These are phyloP conservation scores for Cephalopterus ornatus DNA, from an alignment of 2,113 vertebrate genomes.

Conservation along the genomic window DNA sequence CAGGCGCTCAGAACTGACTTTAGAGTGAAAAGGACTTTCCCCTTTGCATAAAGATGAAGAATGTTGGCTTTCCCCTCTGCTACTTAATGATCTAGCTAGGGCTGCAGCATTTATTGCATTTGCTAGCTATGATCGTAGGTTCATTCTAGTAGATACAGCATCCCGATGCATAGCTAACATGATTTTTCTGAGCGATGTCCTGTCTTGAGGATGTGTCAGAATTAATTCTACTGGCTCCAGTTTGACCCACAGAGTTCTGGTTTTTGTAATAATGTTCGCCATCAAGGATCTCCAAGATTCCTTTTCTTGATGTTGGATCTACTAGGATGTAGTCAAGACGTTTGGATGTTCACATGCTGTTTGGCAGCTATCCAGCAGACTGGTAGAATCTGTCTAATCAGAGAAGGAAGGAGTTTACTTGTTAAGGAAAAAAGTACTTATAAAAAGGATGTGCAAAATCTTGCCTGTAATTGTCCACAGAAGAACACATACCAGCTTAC, in stretches of 20 bases:
- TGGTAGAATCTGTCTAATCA: not conserved
- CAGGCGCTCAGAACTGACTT: not conserved
- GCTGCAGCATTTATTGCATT: not conserved
- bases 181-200: not conserved
- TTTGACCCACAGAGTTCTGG: not conserved
- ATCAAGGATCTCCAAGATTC: not conserved
- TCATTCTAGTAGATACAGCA: not conserved
- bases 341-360: not conserved
- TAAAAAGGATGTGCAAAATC: not conserved
- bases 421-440: not conserved
- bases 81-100: not conserved
- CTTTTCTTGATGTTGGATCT: not conserved
- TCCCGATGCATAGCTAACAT: fast-evolving
- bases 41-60: not conserved
- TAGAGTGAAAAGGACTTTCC: not conserved
- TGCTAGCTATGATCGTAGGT: not conserved
- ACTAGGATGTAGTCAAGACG: not conserved
- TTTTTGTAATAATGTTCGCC: not conserved
- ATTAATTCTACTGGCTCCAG: not conserved
- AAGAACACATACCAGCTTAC: not conserved
- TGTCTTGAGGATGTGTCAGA: not conserved
- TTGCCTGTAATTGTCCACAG: not conserved
- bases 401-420: not conserved
- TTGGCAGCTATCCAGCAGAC: not conserved
- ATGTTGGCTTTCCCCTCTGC: not conserved